Percentiles rank a stretch among this genome's conserved stretches.
Conservation (phyloP, 2,113 vertebrate genomes). For the Neotragus moschatus region DNA sequence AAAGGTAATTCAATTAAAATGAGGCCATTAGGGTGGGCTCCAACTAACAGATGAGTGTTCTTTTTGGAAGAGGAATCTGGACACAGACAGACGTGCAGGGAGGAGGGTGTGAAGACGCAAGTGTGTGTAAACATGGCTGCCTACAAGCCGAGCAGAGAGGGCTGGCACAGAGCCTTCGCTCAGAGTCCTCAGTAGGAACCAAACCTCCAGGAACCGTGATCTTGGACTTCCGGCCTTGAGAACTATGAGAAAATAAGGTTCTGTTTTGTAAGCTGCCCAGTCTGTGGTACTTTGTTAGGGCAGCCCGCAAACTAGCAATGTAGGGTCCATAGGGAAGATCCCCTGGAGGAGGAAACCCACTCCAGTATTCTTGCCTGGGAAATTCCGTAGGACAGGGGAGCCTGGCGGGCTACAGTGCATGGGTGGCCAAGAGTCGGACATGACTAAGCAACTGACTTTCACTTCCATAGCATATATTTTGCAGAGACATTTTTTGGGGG, state of each 20-base stretch:
- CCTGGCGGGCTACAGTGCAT: background rate
- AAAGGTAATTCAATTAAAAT: background rate
- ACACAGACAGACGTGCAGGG: background rate
- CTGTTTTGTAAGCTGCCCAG: background rate
- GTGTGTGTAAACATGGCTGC: background rate
- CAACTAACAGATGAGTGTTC: background rate
- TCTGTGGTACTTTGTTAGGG: accelerated
- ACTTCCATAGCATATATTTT: background rate
- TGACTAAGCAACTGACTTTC: background rate
- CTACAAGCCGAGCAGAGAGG: background rate
- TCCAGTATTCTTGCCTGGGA: background rate
- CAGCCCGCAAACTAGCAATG: background rate
- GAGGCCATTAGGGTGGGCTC: background rate
- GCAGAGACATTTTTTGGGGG: background rate
- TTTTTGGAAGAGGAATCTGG: background rate
- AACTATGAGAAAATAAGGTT: background rate
- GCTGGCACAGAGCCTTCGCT: background rate
- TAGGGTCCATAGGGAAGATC: background rate
- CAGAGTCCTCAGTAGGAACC: background rate
- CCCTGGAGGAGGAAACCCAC: background rate
- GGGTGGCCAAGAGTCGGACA: background rate
- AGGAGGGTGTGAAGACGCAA: background rate
- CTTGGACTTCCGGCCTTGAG: background rate
- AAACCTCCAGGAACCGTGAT: background rate
- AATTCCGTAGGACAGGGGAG: background rate